These are phyloP conservation scores for Hypotaenidia okinawae DNA, from an alignment of 2,797 vertebrate genomes.

Conservation along the genomic window DNA sequence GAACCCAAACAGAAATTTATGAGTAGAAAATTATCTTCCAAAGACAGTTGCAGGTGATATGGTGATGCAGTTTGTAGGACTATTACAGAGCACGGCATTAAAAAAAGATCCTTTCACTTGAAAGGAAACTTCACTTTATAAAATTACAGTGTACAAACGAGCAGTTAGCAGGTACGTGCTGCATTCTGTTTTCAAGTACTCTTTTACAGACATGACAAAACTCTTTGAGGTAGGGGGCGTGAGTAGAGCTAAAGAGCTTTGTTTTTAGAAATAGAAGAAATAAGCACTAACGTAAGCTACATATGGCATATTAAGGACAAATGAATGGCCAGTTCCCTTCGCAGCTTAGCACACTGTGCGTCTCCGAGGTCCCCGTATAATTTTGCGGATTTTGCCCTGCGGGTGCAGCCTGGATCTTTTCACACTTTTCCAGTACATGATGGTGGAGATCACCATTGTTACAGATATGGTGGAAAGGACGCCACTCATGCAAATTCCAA, in stretches of 20 bases:
- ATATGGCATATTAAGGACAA: constrained; percentile 64
- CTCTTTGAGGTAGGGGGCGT: constrained; percentile 56
- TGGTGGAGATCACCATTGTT: constrained; percentile 88
- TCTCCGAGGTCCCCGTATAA: constrained; percentile 79
- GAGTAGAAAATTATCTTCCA: background rate
- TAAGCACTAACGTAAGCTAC: constrained; percentile 26
- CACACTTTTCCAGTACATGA: constrained; percentile 87
- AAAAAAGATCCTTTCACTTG: background rate
- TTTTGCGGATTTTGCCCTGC: constrained; percentile 87
- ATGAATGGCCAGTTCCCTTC: constrained; percentile 59
- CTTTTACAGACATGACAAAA: constrained; percentile 89
- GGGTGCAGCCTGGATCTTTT: constrained; percentile 89
- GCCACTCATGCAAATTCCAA: constrained; percentile 87
- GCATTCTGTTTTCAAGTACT: constrained; percentile 85
- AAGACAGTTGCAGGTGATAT: background rate
- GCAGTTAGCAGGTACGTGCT: background rate
- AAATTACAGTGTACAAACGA: background rate
- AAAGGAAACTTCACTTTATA: background rate
- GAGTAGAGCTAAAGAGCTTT: constrained; percentile 41
- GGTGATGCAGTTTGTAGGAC: background rate
- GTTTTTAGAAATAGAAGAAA: constrained; percentile 53
- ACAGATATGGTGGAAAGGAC: constrained; percentile 83
- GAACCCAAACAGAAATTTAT: background rate
- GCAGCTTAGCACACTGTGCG: constrained; percentile 53
- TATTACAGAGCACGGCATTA: background rate